These are phyloP conservation scores for Rafetus swinhoei DNA, from an alignment of 2,113 vertebrate genomes.

Conservation along the genomic window DNA sequence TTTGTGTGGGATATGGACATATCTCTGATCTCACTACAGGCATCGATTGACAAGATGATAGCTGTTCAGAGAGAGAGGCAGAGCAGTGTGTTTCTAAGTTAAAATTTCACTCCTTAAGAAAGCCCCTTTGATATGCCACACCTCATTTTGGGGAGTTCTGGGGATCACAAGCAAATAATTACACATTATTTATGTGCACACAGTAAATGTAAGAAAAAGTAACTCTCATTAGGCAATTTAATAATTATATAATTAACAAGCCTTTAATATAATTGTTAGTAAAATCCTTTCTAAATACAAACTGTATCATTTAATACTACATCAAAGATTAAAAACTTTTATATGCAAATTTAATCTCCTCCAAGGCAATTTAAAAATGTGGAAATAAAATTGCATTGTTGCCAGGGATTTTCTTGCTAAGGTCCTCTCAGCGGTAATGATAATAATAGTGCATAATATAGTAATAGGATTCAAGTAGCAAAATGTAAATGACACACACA, in stretches of 20 bases:
- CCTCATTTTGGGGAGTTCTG: constrained; percentile 26
- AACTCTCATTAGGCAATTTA: constrained; percentile 37
- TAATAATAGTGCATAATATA: not conserved
- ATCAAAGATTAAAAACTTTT: not conserved
- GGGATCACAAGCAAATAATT: constrained; percentile 2
- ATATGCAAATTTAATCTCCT: not conserved
- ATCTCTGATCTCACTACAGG: not conserved
- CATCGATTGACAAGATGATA: not conserved
- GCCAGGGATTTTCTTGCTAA: not conserved
- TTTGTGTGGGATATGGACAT: not conserved
- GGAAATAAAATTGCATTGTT: not conserved
- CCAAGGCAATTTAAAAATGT: constrained; percentile 1
- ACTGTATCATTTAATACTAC: not conserved
- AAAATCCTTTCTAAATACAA: constrained; percentile 29
- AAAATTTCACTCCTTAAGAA: not conserved
- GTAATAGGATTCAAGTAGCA: not conserved
- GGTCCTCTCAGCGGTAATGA: not conserved
- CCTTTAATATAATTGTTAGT: constrained; percentile 38
- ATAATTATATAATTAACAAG: constrained; percentile 60
- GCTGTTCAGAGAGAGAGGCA: not conserved
- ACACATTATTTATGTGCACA: not conserved
- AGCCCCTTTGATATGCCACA: constrained; percentile 14
- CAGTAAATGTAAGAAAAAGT: constrained; percentile 45
- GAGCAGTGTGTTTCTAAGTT: not conserved
- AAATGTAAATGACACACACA: not conserved